Evolutionary conservation across 2,888 invertebrate species (phyloP), one percentile per base, ranked within the genome.

Genomic region (Anarsia innoxiella): DNA sequence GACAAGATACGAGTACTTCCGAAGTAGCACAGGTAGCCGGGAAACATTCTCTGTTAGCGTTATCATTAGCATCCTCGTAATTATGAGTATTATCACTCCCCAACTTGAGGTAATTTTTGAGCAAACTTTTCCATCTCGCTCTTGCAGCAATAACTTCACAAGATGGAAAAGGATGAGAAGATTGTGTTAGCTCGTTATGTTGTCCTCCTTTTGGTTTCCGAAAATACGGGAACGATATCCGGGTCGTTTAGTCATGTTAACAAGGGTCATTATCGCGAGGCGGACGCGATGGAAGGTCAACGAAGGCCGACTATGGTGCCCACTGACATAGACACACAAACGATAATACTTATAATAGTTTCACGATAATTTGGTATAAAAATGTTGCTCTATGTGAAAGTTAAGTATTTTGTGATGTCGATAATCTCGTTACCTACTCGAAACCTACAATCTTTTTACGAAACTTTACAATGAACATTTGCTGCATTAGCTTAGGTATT

Each of bases 1-100:
- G n/a, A n/a, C n/a, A n/a, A n/a, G n/a, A n/a, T n/a, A n/a, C n/a
- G n/a, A n/a, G n/a, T n/a, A n/a, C n/a, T n/a, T n/a, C n/a, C n/a
- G n/a, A n/a, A n/a, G n/a, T n/a, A n/a, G n/a, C n/a, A n/a, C n/a
- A n/a, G n/a, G n/a, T n/a, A n/a, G n/a, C n/a, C 19, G 19, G 3
- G 19, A 19, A 19, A 19, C 3, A 8, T 19, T 3, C 8, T 9
- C 25, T 2, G 25, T 25, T 25, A 9, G 25, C 25, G 5, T n/a
- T 25, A n/a, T 25, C n/a, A n/a, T 25, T 25, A 25, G 25, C 25
- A n/a, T n/a, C 43, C 30, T 43, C 49, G 47, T 59, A 62, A 68
- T 68, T 63, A n/a, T n/a, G n/a, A n/a, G n/a, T n/a, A n/a, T n/a
- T n/a, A 67, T 56, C 60, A 64, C 58, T 65, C 56, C 65, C 54